These are phyloP conservation scores for Mesoclemmys tuberculata DNA, from an alignment of 2,113 vertebrate genomes.

Conservation along the genomic window DNA sequence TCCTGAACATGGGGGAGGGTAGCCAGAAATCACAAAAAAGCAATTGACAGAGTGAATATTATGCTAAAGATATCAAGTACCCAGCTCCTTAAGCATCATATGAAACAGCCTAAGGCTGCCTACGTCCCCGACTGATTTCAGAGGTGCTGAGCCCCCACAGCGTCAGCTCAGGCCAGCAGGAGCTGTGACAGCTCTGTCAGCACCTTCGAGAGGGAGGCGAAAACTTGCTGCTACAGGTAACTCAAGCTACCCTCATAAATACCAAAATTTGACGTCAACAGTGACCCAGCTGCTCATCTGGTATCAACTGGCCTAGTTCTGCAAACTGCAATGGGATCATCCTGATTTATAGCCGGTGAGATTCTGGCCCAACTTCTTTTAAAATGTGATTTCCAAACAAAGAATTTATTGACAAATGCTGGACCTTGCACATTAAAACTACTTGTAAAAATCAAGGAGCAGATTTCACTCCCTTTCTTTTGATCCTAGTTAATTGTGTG, in stretches of 20 bases:
- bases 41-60: background rate
- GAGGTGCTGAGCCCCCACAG: background rate
- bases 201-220: background rate
- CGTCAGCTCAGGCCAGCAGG: background rate
- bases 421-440: background rate
- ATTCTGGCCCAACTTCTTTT: background rate
- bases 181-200: background rate
- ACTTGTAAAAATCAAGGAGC: background rate
- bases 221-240: background rate
- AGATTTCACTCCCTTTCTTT: background rate
- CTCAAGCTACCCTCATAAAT: background rate
- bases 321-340: background rate
- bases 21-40: background rate
- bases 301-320: background rate
- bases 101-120: background rate
- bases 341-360: background rate
- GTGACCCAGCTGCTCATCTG: background rate
- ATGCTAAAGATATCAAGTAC: background rate
- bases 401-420: background rate
- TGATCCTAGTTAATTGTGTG: background rate
- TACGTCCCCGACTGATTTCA: background rate
- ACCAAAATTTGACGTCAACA: background rate
- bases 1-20: background rate
- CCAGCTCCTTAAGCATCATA: background rate
- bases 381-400: background rate